phyloP scores from a whole-genome alignment of 2,888 invertebrate species.

The Holacanthella duospinosa region DNA sequence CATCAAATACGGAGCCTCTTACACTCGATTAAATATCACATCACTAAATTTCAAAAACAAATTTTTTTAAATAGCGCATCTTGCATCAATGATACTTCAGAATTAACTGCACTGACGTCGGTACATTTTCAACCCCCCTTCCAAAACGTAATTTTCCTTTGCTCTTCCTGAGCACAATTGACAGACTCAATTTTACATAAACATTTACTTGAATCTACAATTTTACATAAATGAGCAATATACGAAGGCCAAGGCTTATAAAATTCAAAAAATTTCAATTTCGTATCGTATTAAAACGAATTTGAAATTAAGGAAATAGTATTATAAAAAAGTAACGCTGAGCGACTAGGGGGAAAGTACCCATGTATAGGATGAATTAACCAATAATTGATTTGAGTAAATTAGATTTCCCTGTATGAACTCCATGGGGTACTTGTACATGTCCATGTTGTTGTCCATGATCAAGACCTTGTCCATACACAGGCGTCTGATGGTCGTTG shows the following conservation, averaged over 20 bases:
- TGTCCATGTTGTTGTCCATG: conserved; percentile 4
- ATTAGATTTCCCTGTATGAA: background rate
- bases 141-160: no score
- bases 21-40: background rate
- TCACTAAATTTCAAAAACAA: no score
- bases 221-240: background rate
- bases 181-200: background rate
- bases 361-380: no score
- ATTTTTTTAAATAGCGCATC: no score
- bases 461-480: conserved; percentile 2
- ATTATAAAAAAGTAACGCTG: no score
- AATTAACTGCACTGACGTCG: no score
- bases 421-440: background rate
- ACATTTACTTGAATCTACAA: background rate
- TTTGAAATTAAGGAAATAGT: no score
- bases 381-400: background rate
- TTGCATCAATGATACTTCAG: no score
- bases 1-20: background rate
- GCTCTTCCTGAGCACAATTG: background rate
- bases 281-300: no score
- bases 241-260: background rate
- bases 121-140: no score
- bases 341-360: no score
- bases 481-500: conserved; percentile 14
- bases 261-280: no score